Conservation (phyloP, 2,113 vertebrate species). For the Argyrosomus japonicus region DNA sequence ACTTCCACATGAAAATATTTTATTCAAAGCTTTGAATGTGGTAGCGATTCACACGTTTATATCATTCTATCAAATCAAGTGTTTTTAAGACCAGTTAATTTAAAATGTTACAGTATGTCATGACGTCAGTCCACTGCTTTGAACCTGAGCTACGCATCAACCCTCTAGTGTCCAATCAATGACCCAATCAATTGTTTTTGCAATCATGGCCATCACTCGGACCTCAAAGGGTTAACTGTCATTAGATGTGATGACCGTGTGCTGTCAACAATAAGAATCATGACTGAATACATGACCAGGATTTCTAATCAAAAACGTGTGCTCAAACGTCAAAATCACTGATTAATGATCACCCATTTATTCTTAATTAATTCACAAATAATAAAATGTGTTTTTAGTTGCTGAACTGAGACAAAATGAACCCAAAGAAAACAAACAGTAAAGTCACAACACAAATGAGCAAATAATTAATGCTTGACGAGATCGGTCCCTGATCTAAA, state of each 20-base stretch:
- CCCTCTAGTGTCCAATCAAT: too few species aligned
- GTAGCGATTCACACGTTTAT: neutral
- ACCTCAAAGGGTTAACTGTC: too few species aligned
- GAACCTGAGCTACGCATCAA: neutral
- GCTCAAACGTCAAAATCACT: neutral
- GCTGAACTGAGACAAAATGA: neutral
- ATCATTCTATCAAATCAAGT: neutral
- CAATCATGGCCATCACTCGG: too few species aligned
- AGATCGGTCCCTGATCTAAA: slow-evolving; percentile 47
- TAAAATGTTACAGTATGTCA: slow-evolving; percentile 6
- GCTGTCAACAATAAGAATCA: neutral
- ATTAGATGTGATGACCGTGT: neutral
- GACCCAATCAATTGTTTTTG: too few species aligned
- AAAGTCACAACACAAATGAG: neutral
- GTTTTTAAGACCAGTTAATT: slow-evolving; percentile 18
- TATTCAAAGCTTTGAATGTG: slow-evolving; percentile 40
- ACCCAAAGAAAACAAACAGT: neutral
- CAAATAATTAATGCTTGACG: slow-evolving; percentile 27
- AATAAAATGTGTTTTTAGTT: slow-evolving; percentile 9
- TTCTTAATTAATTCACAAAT: slow-evolving; percentile 22
- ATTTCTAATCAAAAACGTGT: neutral
- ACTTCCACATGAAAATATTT: slow-evolving; percentile 11
- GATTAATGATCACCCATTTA: slow-evolving; percentile 15
- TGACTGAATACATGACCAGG: neutral
- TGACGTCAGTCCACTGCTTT: neutral